These are phyloP conservation scores for Micromesistius poutassou DNA, from an alignment of 2,797 vertebrate genomes.

Conservation along the genomic window DNA sequence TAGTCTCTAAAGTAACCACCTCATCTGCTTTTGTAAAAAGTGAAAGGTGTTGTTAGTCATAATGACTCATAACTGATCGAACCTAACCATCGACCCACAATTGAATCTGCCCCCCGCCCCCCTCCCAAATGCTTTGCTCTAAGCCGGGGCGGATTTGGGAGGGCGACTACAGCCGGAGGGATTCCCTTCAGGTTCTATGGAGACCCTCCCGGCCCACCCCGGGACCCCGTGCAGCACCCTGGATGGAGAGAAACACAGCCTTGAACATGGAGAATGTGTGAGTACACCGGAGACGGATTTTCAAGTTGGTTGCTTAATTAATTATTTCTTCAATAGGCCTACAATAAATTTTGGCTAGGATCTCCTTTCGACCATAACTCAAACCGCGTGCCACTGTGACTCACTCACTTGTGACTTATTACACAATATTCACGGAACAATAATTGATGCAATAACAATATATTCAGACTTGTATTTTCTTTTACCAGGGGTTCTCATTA, in stretches of 20 bases:
- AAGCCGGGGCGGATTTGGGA: constrained; percentile 29
- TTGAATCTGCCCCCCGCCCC: background rate
- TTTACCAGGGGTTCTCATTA: constrained; percentile 27
- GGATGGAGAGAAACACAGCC: background rate
- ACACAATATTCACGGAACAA: background rate
- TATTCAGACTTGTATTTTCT: background rate
- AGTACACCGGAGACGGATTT: background rate
- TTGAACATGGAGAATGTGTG: background rate
- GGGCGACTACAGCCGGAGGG: constrained; percentile 8
- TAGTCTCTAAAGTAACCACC: too few relatives aligned
- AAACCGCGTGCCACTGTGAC: background rate
- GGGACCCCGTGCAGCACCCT: constrained; percentile 9
- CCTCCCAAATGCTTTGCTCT: constrained; percentile 20
- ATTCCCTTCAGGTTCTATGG: background rate
- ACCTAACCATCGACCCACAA: background rate
- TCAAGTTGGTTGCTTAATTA: background rate
- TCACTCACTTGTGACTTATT: constrained; percentile 3
- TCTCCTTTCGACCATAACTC: background rate
- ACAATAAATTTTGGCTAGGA: background rate
- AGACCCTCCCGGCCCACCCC: background rate
- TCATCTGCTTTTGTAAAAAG: too few relatives aligned
- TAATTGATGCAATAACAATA: background rate
- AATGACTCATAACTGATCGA: background rate
- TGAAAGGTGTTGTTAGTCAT: background rate
- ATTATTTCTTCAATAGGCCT: background rate